Evolutionary conservation across 1,140 invertebrate genomes (phyloP), one percentile per base, ranked within the genome.

Genomic region (Acromyrmex heyeri): DNA sequence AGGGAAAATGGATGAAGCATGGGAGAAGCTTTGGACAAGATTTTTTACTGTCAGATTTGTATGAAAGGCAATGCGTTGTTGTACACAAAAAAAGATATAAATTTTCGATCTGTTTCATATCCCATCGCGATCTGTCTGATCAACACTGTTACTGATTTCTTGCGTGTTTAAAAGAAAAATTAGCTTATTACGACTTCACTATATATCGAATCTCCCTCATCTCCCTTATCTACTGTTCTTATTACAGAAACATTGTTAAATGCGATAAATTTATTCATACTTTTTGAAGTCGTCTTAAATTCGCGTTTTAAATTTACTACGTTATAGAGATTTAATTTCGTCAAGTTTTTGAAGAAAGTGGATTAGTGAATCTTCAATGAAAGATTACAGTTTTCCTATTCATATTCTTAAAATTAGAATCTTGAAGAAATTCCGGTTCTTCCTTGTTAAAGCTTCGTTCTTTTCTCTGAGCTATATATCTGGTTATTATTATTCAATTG

Each of bases 241-340:
- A 24, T 24, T 24, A 5, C 70, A 10, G 10, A 38, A 8, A 64
- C 8, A 24, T 48, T 59, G 24, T 38, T 70, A 81, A 38, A 69
- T 12, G 14, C 4, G 8, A 79, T 34, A 50, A n/a, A 77, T 86
- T n/a, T 77, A 73, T 90, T 59, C 55, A 87, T 76, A 85, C 85
- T 90, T 89, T 85, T 89, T 55, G 18, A 89, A 69, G 38, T 72
- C 50, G 24, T 82, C 7, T 30, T 21, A 44, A 10, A 61, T 8
- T 59, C 10, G 18, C 14, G 3, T 77, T 77, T 81, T 79, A 89
- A 12, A 53, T 73, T 67, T 21, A n/a, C 18, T 78, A 7, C 0
- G 2, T 79, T 69, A 67, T 24, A 50, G 48, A 16, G 8, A 50
- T 14, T 50, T 50, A 50, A 50, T 38, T 48, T 34, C 24, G 21